Conservation (phyloP, 2,888 invertebrate genomes). For the Callosobruchus maculatus region DNA sequence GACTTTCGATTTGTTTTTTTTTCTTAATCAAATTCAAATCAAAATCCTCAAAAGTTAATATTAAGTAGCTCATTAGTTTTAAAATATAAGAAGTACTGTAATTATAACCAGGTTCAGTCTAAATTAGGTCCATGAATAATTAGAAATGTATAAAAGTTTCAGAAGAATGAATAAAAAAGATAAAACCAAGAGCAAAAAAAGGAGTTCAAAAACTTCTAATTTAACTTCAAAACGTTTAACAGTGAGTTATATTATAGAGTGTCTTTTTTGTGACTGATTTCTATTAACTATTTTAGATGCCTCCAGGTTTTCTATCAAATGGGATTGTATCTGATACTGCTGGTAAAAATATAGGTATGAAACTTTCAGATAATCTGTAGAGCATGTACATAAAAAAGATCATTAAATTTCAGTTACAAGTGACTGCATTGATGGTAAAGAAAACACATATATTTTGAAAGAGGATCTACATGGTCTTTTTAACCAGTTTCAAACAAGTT, state of each 20-base stretch:
- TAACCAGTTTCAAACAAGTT: slow-evolving; percentile 11
- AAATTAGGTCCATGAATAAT: slow-evolving; percentile 16
- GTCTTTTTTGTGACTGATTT: slow-evolving; percentile 5
- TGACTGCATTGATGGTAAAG: slow-evolving; percentile 5
- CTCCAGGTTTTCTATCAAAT: slow-evolving; percentile 18
- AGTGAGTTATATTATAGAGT: slow-evolving; percentile 12
- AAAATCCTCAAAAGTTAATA: too few species aligned
- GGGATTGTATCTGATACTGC: slow-evolving; percentile 18
- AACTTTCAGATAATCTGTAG: not conserved
- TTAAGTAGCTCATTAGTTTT: too few species aligned
- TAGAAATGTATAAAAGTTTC: slow-evolving; percentile 10
- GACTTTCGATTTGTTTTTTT: too few species aligned
- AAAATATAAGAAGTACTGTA: too few species aligned
- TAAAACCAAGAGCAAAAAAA: not conserved
- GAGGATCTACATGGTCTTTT: slow-evolving; percentile 26
- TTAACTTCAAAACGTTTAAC: slow-evolving; percentile 21
- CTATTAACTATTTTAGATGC: slow-evolving; percentile 19
- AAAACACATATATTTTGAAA: slow-evolving; percentile 15
- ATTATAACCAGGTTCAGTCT: slow-evolving; percentile 10
- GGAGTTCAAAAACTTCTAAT: slow-evolving; percentile 3
- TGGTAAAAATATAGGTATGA: slow-evolving; percentile 17
- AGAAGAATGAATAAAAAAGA: slow-evolving; percentile 8
- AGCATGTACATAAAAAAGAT: not conserved
- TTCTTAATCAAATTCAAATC: too few species aligned
- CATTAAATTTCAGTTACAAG: slow-evolving; percentile 1